Base-by-base conservation (phyloP, 1,140 invertebrate genomes). In the Saccostrea cuccullata region DNA sequence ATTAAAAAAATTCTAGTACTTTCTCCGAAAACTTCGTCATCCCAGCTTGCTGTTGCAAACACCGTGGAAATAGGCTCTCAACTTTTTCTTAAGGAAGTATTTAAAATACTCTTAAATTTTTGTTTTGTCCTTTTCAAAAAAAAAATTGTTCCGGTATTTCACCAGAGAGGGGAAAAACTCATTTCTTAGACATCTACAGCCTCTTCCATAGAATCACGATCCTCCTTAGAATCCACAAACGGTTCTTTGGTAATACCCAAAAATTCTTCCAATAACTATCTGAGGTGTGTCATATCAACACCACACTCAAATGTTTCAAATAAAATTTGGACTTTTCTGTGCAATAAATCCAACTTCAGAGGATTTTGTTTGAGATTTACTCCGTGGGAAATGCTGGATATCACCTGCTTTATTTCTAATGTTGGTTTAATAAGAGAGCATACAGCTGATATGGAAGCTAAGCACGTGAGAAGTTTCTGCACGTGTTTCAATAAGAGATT, bases 161-260 rank as follows among this genome's bases (percentile, higher is more conserved):
- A 60, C n/a, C 6, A 88, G 23, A 40, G 64, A 82, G 23, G 87
- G 87, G 77, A 88, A 88, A 88, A 88, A 20, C 47, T 8, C 67
- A 88, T 82, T 82, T 86, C 87, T 47, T 47, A 1, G 0, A 4
- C 47, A 47, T 47, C 47, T 47, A 47, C 47, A 47, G 47, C 5
- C 47, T 47, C 47, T 47, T 47, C 47, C 5, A 47, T 47, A 11
- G 47, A 4, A 47, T 47, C 5, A 36, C 2, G 30, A 5, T 47
- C 47, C 47, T 55, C 30, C 36, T 20, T 40, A 36, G n/a, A 13
- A 88, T 82, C 26, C 5, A n/a, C 47, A 88, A 88, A 88, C 82
- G 87, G 87, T 20, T 77, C 11, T 40, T 60, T 11, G 15, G 70
- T 47, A 9, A 86, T 26, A 1, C 82, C 70, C 84, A 47, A 82